Percentiles rank a stretch among this genome's conserved stretches.
phyloP scores from a whole-genome alignment of 2,797 vertebrate species.

The Hydrophis major region DNA sequence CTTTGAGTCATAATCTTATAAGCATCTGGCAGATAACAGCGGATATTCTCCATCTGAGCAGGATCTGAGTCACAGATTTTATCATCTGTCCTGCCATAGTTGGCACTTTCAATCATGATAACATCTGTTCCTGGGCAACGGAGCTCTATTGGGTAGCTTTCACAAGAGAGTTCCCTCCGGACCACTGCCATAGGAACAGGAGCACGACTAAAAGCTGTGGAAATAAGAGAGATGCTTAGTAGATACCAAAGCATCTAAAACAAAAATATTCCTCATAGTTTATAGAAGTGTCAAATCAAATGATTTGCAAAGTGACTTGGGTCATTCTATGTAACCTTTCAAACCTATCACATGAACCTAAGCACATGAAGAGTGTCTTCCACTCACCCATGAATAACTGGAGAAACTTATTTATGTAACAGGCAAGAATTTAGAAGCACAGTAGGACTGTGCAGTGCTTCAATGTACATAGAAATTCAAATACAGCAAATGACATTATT shows the following conservation, averaged over 20 bases:
- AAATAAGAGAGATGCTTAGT: slow-evolving; percentile 23
- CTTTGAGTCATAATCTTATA: slow-evolving; percentile 99
- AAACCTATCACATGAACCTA: not conserved
- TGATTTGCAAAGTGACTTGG: not conserved
- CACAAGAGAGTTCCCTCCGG: slow-evolving; percentile 94
- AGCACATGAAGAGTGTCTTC: not conserved
- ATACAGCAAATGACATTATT: not conserved
- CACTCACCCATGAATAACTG: not conserved
- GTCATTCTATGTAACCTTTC: not conserved
- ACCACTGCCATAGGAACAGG: slow-evolving; percentile 98
- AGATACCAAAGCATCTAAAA: not conserved
- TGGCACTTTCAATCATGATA: slow-evolving; percentile 99
- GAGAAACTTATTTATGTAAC: not conserved
- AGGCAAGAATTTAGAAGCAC: not conserved
- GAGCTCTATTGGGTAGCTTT: slow-evolving; percentile 97
- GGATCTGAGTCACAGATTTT: slow-evolving; percentile 99
- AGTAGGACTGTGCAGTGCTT: not conserved
- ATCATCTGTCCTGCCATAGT: slow-evolving; percentile 97
- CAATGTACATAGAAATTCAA: not conserved
- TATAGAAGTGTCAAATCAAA: not conserved
- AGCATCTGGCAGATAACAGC: slow-evolving; percentile 97
- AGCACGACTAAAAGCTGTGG: slow-evolving; percentile 88
- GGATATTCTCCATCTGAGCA: slow-evolving; percentile 98
- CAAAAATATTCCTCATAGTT: not conserved
- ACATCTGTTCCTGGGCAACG: slow-evolving; percentile 97